phyloP scores from a whole-genome alignment of 2,888 invertebrate species.

The Nephrotoma appendiculata region DNA sequence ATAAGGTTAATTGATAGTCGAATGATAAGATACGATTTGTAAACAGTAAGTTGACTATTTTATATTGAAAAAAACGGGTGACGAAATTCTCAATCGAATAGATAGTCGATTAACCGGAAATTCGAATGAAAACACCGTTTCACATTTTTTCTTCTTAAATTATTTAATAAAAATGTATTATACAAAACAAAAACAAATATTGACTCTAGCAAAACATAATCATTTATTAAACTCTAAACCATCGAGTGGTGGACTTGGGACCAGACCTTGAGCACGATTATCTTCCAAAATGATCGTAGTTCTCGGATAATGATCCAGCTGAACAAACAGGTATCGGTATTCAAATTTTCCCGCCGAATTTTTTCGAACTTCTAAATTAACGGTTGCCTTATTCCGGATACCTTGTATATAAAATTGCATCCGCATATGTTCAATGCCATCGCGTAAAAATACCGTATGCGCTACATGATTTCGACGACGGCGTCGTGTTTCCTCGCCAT shows the following conservation, averaged over 20 bases:
- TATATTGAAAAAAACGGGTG: background rate
- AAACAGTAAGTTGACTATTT: background rate
- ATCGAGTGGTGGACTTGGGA: background rate
- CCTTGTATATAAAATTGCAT: conserved; percentile 89
- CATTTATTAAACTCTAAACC: background rate
- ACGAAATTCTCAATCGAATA: background rate
- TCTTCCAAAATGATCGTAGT: conserved; percentile 67
- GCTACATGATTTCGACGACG: conserved; percentile 74
- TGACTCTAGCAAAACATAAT: background rate
- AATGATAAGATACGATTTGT: background rate
- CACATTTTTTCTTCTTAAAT: background rate
- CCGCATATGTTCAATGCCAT: conserved; percentile 64
- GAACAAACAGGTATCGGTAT: conserved; percentile 71
- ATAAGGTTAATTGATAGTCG: background rate
- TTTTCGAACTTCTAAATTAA: conserved; percentile 72
- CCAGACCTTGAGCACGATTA: conserved; percentile 39
- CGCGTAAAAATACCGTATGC: conserved; percentile 56
- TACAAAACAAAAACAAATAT: background rate
- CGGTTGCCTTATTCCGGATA: conserved; percentile 63
- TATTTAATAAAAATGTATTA: background rate
- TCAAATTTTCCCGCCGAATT: conserved; percentile 59
- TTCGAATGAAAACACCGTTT: background rate
- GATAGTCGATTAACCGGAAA: background rate
- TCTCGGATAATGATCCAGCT: conserved; percentile 62
- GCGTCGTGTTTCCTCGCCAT: conserved; percentile 72